These are phyloP conservation scores for Sporophila hypoxantha DNA, from an alignment of 2,113 vertebrate species.

Conservation along the genomic window DNA sequence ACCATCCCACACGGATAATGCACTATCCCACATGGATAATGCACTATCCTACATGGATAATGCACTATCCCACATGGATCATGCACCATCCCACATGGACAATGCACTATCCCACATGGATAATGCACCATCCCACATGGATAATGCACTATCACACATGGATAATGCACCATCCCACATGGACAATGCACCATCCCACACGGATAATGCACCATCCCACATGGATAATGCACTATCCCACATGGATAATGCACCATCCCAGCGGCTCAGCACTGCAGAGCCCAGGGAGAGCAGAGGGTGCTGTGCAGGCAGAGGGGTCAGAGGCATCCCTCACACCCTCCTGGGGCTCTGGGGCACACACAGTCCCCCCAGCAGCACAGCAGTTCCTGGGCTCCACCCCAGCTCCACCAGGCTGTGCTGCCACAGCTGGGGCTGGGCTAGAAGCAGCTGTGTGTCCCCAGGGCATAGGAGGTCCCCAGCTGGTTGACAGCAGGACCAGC, in stretches of 20 bases:
- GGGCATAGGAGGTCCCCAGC: neutral
- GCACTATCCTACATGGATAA: too few species aligned
- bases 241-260: neutral
- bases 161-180: too few species aligned
- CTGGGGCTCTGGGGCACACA: neutral
- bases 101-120: too few species aligned
- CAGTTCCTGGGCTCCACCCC: neutral
- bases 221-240: too few species aligned
- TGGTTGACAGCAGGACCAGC: neutral
- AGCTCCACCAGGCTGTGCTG: neutral
- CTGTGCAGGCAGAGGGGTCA: neutral
- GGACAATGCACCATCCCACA: fast-evolving
- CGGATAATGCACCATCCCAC: too few species aligned
- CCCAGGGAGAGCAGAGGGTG: neutral
- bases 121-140: too few species aligned
- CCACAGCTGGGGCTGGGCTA: neutral
- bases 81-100: too few species aligned
- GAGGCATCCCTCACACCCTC: neutral
- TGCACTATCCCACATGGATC: too few species aligned
- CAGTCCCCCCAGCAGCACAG: neutral
- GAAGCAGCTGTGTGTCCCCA: neutral
- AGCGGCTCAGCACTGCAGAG: neutral
- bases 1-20: neutral
- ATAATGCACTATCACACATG: too few species aligned
- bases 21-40: too few species aligned